phyloP scores from a whole-genome alignment of 2,797 vertebrate species.

The Chromobotia macracanthus region DNA sequence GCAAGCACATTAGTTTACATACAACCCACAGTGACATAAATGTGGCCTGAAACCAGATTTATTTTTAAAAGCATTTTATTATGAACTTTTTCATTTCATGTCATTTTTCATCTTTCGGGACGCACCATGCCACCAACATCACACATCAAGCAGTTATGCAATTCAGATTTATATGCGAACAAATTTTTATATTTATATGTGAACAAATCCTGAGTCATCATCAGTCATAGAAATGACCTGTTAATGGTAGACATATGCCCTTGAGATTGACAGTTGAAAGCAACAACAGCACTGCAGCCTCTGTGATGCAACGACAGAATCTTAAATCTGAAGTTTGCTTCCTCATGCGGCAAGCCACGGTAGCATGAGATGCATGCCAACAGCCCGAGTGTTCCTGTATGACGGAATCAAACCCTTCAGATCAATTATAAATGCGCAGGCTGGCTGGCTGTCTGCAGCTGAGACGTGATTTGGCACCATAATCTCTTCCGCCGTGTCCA shows the following conservation, averaged over 20 bases:
- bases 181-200: too few species aligned
- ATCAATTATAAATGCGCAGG: conserved; percentile 82
- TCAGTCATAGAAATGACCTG: background rate
- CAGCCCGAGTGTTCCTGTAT: conserved; percentile 73
- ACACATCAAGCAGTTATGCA: background rate
- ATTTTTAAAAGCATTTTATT: too few species aligned
- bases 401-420: conserved; percentile 74
- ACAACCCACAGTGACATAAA: background rate
- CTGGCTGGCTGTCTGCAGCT: conserved; percentile 72
- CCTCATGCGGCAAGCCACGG: conserved; percentile 69
- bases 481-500: conserved; percentile 46
- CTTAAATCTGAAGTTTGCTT: conserved; percentile 70
- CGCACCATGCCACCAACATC: background rate
- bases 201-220: background rate
- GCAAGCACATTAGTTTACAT: background rate
- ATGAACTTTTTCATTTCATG: background rate
- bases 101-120: background rate
- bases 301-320: conserved; percentile 49
- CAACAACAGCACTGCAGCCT: background rate
- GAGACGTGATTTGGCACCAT: conserved; percentile 61
- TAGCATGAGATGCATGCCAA: too few species aligned
- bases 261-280: conserved; percentile 20
- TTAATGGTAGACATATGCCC: background rate
- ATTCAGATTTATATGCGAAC: background rate
- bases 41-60: too few species aligned